These are phyloP conservation scores for Pantherophis vulpinus DNA, from an alignment of 2,797 vertebrate genomes.

Conservation along the genomic window DNA sequence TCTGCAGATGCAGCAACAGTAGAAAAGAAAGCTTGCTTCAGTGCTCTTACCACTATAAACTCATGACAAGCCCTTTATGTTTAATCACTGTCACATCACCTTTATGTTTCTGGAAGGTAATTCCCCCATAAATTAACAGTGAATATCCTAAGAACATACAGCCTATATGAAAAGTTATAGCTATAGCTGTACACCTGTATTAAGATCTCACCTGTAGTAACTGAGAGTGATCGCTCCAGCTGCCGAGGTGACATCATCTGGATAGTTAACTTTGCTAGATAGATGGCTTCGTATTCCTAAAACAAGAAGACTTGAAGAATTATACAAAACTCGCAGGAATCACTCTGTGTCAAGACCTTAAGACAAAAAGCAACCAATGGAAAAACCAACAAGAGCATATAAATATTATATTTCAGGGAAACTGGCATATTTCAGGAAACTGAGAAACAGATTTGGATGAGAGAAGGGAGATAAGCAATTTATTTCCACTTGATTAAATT, in stretches of 20 bases:
- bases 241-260: constrained; percentile 98
- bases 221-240: constrained; percentile 87
- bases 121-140: not conserved
- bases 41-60: not conserved
- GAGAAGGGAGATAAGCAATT: not conserved
- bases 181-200: not conserved
- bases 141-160: not conserved
- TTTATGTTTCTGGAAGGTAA: not conserved
- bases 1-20: not conserved
- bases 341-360: not conserved
- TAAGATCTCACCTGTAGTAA: constrained; percentile 81
- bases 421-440: not conserved
- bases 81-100: not conserved
- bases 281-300: constrained; percentile 99
- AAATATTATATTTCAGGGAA: not conserved
- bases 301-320: not conserved
- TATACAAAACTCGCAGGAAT: not conserved
- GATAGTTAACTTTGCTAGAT: constrained; percentile 95
- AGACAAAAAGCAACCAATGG: not conserved
- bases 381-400: rapidly evolving
- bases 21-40: not conserved
- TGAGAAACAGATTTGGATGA: not conserved
- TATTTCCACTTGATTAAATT: not conserved
- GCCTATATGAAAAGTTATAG: not conserved
- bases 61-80: not conserved